These are phyloP conservation scores for Porites divaricata DNA, from an alignment of 92 coral and sea anemone species.

Conservation along the genomic window DNA sequence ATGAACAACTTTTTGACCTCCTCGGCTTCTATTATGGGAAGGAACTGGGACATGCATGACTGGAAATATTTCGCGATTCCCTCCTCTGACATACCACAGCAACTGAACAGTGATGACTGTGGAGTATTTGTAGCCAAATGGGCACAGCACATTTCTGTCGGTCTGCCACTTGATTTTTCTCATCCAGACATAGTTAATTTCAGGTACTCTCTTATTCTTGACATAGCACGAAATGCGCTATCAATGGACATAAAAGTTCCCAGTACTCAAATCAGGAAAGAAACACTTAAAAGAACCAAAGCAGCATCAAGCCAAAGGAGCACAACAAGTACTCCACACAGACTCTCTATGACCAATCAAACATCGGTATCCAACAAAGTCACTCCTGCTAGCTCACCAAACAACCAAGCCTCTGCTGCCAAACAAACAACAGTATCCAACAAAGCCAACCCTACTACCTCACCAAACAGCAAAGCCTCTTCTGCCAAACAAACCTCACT, in stretches of 20 bases:
- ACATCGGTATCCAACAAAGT: background rate
- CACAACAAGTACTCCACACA: no score
- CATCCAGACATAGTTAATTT: slow-evolving; percentile 34
- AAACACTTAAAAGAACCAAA: no score
- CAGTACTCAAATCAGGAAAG: background rate
- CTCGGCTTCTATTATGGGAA: slow-evolving; percentile 9
- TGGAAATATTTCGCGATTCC: slow-evolving; percentile 46
- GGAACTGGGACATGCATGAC: slow-evolving; percentile 18
- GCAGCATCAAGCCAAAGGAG: background rate
- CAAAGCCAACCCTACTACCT: no score
- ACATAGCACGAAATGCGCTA: slow-evolving; percentile 31
- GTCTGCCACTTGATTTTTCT: slow-evolving; percentile 45
- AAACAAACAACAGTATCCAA: no score
- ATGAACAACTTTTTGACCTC: slow-evolving; percentile 51
- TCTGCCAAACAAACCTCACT: no score
- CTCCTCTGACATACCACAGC: slow-evolving; percentile 48
- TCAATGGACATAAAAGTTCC: slow-evolving; percentile 26
- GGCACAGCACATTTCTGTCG: slow-evolving; percentile 14
- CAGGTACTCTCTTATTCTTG: slow-evolving; percentile 50
- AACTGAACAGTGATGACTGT: slow-evolving; percentile 56
- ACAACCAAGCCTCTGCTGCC: no score
- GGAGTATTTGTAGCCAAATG: slow-evolving; percentile 59
- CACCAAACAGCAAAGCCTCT: no score
- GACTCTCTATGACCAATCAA: background rate
- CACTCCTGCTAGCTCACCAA: background rate